phyloP scores from a whole-genome alignment of 2,888 invertebrate species.

The Acanthosoma haemorrhoidale region DNA sequence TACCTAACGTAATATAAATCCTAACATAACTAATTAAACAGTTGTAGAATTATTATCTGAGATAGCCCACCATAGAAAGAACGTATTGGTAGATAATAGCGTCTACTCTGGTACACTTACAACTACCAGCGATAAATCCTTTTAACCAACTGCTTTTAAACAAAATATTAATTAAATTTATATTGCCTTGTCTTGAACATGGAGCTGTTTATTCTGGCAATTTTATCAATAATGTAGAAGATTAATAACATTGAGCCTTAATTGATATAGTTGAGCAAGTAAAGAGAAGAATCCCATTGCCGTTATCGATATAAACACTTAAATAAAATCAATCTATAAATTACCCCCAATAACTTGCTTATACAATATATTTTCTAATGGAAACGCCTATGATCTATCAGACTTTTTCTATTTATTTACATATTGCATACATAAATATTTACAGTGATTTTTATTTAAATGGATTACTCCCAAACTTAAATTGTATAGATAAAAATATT shows the following conservation, averaged over 20 bases:
- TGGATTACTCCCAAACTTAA: no score
- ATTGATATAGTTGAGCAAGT: constrained; percentile 10
- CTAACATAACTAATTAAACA: no score
- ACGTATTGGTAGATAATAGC: no score
- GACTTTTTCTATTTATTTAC: constrained; percentile 25
- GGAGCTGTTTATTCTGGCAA: neutral
- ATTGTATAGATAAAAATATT: no score
- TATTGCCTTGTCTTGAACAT: neutral
- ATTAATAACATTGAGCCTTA: neutral
- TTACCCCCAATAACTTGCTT: neutral
- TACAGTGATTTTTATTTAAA: no score
- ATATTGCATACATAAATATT: constrained; percentile 19
- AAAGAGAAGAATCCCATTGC: constrained; percentile 7
- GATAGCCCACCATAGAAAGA: no score
- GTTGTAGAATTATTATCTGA: no score
- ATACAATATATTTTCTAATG: neutral
- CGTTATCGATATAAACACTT: neutral
- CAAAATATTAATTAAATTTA: neutral
- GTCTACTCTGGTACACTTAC: no score
- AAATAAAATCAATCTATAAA: neutral
- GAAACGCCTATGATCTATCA: constrained; percentile 19
- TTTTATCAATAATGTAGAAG: neutral
- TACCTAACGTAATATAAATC: no score
- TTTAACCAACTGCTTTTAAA: neutral
- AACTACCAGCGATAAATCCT: no score